Base-by-base conservation (phyloP, 2,888 invertebrate species). In the Uropetala carovei region DNA sequence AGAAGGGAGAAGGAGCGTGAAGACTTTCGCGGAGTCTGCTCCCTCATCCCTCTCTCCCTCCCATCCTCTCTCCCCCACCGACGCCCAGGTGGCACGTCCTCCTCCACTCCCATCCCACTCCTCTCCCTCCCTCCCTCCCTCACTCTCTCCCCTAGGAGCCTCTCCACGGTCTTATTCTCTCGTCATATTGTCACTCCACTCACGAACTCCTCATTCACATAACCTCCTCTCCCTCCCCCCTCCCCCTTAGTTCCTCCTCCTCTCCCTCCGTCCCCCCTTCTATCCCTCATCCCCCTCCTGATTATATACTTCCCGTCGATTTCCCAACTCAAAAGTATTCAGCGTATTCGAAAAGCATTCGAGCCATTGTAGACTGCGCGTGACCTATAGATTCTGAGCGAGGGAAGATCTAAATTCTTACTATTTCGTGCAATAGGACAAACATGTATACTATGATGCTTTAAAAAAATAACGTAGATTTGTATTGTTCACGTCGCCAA, bases 141-240 rank as follows among this genome's bases (percentile, higher is more conserved):
- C 75, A 8, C 75, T 11, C 75, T n/a, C 75, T 22, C 81, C 81
- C 22, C 13, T 30, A 81, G 64, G 14, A 64, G 14, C n/a, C n/a
- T 14, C 64, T 14, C n/a, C 64, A n/a, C n/a, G 14, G 64, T 64
- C n/a, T 64, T 14, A 68, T 68, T 68, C 68, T 22, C 30, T n/a
- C 56, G 43, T 83, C 83, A 56, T 56, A 83, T 83, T 83, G 83
- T 83, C 83, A 83, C 83, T 56, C 83, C 75, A 22, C 75, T 56
- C 43, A 43, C 56, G 18, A 83, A 10, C 83, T 56, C 30, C 56
- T 8, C 16, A 68, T n/a, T 22, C 8, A 64, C 64, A 64, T 57
- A 10, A 18, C 56, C 83, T 83, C 64, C 64, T 64, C 64, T 64
- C n/a, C n/a, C 64, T 64, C 64, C 16, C 64, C 82, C 18, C 22